Evolutionary conservation across 2,797 vertebrate genomes (phyloP), one percentile per base, ranked within the genome.

Genomic region (Xiphophorus birchmanni): DNA sequence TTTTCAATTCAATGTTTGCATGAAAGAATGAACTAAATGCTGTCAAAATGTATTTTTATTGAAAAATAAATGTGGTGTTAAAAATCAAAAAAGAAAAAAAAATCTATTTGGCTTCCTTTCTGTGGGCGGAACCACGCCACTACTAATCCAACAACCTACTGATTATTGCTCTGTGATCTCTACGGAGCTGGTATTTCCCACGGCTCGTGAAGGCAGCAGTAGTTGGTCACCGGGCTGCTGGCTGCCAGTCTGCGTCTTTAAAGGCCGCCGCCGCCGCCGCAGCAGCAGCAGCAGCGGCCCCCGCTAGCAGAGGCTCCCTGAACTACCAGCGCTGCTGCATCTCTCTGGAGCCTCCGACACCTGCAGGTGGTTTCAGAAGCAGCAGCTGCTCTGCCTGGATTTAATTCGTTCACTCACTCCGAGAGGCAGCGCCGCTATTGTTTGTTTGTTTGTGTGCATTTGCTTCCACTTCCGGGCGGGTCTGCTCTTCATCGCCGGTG

Each of bases 391-490:
- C 54, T 0, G 76, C 50, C 21, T 35, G 58, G 18, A 42, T 29
- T 56, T 5, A 4, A 44, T 40, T 26, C 1, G n/a, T 79, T 76
- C 40, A 8, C 12, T 77, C 69, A 0, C 42, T 47, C 1, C 4
- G 17, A 60, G 81, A 52, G 75, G 84, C 83, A 48, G 79, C 52
- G 47, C 63, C 42, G 74, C 82, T 74, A 56, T 65, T 80, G 82
- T 86, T 86, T 63, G 82, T 86, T 86, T 63, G 84, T 81, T 69
- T 40, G 11, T 29, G 32, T 63, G 29, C 78, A 80, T 82, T 87
- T 69, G 84, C 80, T 86, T 83, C 86, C 86, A 93, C 93, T 95
- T 95, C 94, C 94, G 94, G 92, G 75, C 52, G 26, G 58, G 54
- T 44, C 74, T 8, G 17, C 12, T 9, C 74, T 82, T 47, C 80